A percentile compares a stretch with the other conserved stretches of the same genome.
Conservation (phyloP, 2,113 vertebrate species). For the Haliaeetus leucogaster region DNA sequence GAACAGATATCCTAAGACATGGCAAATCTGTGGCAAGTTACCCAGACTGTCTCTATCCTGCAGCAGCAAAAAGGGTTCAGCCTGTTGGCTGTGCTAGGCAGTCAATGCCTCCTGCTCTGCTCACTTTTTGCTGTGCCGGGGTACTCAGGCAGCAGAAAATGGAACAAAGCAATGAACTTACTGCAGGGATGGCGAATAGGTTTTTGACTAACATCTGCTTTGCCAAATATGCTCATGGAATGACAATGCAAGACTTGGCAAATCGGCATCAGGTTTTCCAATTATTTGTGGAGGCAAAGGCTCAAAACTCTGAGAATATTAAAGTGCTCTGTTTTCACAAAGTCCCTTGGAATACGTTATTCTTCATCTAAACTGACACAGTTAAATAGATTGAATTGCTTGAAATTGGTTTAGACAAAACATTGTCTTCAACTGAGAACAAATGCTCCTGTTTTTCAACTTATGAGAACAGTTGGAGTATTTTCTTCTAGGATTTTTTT, state of each 20-base stretch:
- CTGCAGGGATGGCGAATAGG: background rate
- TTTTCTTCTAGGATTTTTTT: background rate
- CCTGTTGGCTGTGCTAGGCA: background rate
- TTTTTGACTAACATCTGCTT: background rate
- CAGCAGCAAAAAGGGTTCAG: no score
- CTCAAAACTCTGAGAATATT: background rate
- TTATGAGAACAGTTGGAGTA: background rate
- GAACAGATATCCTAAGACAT: background rate
- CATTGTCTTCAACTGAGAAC: background rate
- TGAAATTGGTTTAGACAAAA: conserved; percentile 8
- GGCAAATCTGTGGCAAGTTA: background rate
- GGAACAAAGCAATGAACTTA: background rate
- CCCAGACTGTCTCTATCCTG: background rate
- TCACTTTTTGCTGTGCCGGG: background rate
- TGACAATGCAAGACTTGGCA: background rate
- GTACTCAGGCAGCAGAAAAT: background rate
- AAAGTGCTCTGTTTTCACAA: background rate
- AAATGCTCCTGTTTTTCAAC: background rate
- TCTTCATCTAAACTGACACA: background rate
- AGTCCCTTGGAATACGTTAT: background rate
- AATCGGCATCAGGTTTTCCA: background rate
- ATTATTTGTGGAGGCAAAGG: background rate
- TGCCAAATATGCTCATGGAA: rapidly evolving
- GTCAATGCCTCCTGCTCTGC: background rate
- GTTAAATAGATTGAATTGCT: background rate